Percentiles rank a stretch among this genome's conserved stretches.
Evolutionary conservation across 2,888 invertebrate genomes (phyloP).

Genomic region (Trachelus stipa): DNA sequence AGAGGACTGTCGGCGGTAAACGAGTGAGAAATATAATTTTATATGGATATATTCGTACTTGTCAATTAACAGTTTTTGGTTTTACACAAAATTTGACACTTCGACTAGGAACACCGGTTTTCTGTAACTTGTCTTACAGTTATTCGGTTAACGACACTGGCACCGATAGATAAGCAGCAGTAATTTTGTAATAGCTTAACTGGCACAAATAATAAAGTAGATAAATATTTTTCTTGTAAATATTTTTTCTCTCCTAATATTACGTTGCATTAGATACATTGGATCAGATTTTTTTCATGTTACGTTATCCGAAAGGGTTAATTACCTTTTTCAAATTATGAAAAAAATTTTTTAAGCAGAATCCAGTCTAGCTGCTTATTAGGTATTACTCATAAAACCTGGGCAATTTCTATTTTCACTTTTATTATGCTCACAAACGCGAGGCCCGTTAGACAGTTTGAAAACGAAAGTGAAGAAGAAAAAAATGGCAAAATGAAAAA

Average conservation of each 20-base stretch:
- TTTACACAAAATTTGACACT: not conserved
- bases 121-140: not conserved
- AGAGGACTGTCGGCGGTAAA: not conserved
- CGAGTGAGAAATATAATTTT: not conserved
- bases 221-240: not conserved
- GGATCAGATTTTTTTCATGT: not conserved
- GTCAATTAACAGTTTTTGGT: not conserved
- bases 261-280: not conserved
- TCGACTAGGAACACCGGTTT: not conserved
- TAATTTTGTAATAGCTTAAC: not conserved
- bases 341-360: not conserved
- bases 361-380: not conserved
- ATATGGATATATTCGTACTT: not conserved
- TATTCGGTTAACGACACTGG: not conserved
- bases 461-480: not conserved
- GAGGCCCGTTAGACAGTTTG: not conserved
- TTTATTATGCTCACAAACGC: not conserved
- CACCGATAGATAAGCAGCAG: not conserved
- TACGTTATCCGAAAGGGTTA: not conserved
- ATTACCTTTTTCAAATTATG: not conserved
- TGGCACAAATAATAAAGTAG: not conserved
- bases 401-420: not conserved
- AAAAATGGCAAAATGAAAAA: constrained; percentile 3
- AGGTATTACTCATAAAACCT: not conserved
- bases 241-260: not conserved